Conservation (phyloP, 2,113 vertebrate genomes). For the Lepisosteus oculatus region DNA sequence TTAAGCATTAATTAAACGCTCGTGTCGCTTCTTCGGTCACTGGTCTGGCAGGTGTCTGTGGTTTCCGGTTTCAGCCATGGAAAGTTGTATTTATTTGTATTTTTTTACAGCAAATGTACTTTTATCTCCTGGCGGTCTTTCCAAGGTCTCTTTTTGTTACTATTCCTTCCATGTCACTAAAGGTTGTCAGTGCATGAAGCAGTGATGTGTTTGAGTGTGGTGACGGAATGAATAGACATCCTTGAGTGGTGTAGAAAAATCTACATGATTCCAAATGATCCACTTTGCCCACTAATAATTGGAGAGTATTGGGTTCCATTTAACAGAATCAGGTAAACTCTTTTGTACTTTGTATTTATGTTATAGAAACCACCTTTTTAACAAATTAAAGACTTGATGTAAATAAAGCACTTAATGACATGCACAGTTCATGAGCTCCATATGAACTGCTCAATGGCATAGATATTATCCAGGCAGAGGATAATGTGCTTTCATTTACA, state of each 20-base stretch:
- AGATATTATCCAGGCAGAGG: background rate
- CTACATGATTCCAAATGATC: background rate
- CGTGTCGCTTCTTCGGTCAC: constrained; percentile 10
- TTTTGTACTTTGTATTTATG: background rate
- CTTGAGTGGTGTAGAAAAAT: constrained; percentile 18
- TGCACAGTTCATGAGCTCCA: background rate
- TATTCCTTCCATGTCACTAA: background rate
- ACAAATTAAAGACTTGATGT: background rate
- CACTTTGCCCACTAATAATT: background rate
- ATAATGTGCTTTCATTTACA: constrained; percentile 9
- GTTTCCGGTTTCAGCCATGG: constrained; percentile 1
- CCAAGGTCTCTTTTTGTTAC: background rate
- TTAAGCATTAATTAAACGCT: constrained; percentile 9
- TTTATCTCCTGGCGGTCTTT: background rate
- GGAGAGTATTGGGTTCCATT: background rate
- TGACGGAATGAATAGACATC: constrained; percentile 27
- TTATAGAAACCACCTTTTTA: background rate
- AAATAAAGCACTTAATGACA: constrained; percentile 2
- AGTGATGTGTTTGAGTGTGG: constrained; percentile 11
- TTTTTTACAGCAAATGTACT: background rate
- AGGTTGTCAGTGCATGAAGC: constrained; percentile 15
- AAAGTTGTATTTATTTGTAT: background rate
- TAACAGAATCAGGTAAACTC: background rate
- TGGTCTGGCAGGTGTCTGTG: background rate
- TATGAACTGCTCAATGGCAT: background rate